Conservation (phyloP, 2,888 invertebrate species). For the Monochamus alternatus region DNA sequence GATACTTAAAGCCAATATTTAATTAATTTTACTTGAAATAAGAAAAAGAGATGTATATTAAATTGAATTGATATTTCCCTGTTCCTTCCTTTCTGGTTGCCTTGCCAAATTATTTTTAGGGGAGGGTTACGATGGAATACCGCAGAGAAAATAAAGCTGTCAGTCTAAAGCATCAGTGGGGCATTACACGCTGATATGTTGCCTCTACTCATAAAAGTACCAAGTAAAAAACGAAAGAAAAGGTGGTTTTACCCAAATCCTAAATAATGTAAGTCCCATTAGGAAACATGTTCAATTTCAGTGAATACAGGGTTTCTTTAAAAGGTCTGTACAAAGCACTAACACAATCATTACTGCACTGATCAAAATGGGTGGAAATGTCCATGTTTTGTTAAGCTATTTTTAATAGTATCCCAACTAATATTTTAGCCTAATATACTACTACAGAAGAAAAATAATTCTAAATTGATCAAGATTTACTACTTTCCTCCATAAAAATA, state of each 20-base stretch:
- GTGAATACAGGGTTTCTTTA: too few species aligned
- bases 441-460: too few species aligned
- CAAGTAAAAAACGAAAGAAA: background rate
- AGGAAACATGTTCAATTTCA: too few species aligned
- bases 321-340: too few species aligned
- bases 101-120: background rate
- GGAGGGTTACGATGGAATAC: background rate
- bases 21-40: background rate
- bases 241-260: background rate
- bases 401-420: too few species aligned
- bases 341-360: too few species aligned
- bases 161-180: background rate
- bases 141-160: background rate
- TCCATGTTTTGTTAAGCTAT: too few species aligned
- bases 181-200: background rate
- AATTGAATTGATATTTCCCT: background rate
- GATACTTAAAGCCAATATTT: too few species aligned
- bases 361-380: too few species aligned
- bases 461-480: too few species aligned
- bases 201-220: background rate
- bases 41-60: background rate
- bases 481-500: too few species aligned
- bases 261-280: background rate
- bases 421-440: too few species aligned
- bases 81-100: background rate